Conservation (phyloP, 2,113 vertebrate species). For the Plecturocebus donacophilus region DNA sequence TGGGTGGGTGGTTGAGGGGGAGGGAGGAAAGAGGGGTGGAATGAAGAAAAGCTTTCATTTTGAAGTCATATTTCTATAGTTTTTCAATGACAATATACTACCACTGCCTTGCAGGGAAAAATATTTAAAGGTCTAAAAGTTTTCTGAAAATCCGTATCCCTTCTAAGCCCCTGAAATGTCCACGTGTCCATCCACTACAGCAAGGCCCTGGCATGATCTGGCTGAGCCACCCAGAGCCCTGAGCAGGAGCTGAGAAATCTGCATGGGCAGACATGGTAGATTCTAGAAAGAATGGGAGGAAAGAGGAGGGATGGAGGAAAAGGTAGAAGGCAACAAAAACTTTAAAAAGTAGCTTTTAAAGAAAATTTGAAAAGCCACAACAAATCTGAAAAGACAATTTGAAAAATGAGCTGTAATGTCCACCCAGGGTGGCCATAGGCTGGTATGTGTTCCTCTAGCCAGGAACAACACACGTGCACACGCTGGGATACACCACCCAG, state of each 20-base stretch:
- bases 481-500: accelerated
- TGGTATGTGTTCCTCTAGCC: neutral
- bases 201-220: neutral
- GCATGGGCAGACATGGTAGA: accelerated
- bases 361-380: neutral
- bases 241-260: neutral
- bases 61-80: neutral
- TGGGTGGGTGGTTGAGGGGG: accelerated
- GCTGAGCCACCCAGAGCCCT: accelerated
- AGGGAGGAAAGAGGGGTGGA: neutral
- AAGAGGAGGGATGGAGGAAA: neutral
- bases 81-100: neutral
- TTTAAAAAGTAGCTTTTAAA: neutral
- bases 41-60: neutral
- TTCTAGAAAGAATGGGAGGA: neutral
- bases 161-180: neutral
- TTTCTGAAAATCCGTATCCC: neutral
- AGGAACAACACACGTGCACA: too few species aligned
- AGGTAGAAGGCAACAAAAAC: neutral
- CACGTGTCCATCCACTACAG: accelerated
- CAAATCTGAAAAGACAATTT: neutral
- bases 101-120: neutral
- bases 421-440: neutral
- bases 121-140: neutral
- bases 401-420: too few species aligned